Conservation (phyloP, 2,888 invertebrate genomes). For the Chrysolina americana region DNA sequence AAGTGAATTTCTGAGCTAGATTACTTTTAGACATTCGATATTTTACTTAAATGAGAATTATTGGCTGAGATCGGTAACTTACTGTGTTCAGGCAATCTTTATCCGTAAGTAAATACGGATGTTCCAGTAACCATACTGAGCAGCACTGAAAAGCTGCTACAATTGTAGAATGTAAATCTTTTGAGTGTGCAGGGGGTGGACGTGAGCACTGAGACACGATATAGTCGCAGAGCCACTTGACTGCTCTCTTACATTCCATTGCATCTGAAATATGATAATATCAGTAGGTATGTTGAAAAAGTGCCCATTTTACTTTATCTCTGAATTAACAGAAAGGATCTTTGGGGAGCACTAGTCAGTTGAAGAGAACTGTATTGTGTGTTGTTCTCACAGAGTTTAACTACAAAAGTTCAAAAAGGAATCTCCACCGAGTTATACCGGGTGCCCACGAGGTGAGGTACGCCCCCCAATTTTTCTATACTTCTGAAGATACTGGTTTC, state of each 20-base stretch:
- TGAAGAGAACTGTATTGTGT: too few relatives aligned
- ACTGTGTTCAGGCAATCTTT: conserved; percentile 94
- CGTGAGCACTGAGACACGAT: conserved; percentile 95
- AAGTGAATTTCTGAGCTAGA: too few relatives aligned
- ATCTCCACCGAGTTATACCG: too few relatives aligned
- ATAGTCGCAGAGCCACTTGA: conserved; percentile 98
- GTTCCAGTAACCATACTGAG: conserved; percentile 92
- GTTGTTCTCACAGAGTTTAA: neutral
- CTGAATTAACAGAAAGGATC: too few relatives aligned
- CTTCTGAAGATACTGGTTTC: too few relatives aligned
- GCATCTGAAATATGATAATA: conserved; percentile 75
- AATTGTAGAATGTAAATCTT: conserved; percentile 94
- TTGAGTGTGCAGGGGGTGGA: conserved; percentile 93
- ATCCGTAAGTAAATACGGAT: conserved; percentile 91
- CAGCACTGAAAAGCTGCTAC: conserved; percentile 94
- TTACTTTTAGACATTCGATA: too few relatives aligned
- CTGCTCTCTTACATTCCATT: conserved; percentile 90
- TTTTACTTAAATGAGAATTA: neutral
- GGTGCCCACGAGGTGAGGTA: too few relatives aligned
- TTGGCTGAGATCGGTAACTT: conserved; percentile 26
- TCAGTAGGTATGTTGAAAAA: neutral
- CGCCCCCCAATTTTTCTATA: too few relatives aligned
- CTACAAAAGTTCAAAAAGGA: neutral
- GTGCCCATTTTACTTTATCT: too few relatives aligned
- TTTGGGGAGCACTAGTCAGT: too few relatives aligned